Percentiles rank a stretch among this genome's conserved stretches.
phyloP scores from a whole-genome alignment of 2,797 vertebrate genomes.

The Anguilla megastoma region DNA sequence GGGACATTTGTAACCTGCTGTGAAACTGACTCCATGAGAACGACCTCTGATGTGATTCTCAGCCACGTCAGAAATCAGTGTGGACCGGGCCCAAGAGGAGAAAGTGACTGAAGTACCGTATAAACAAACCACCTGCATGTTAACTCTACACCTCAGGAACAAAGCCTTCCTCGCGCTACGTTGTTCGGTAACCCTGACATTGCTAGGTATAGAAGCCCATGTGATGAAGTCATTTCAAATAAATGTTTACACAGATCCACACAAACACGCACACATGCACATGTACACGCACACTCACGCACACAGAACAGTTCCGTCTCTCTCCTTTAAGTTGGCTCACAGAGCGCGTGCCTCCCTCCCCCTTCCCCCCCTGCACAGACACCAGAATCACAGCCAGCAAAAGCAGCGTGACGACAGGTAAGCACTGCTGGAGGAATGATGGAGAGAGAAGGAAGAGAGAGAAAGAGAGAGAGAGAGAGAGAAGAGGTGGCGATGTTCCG shows the following conservation, averaged over 20 bases:
- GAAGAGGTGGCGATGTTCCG: background rate
- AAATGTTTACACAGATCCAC: background rate
- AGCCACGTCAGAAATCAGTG: conserved; percentile 9
- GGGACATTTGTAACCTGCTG: conserved; percentile 28
- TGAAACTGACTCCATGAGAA: conserved; percentile 46
- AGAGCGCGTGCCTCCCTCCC: background rate
- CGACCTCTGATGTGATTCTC: conserved; percentile 54
- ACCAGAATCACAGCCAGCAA: background rate
- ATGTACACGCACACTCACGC: too few species aligned
- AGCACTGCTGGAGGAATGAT: background rate
- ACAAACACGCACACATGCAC: too few species aligned
- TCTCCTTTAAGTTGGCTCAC: background rate
- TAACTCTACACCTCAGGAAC: background rate
- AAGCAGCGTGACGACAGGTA: background rate
- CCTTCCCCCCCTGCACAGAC: background rate
- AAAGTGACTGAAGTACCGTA: background rate
- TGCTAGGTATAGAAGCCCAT: background rate
- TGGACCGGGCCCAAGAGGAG: background rate
- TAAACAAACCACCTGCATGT: background rate
- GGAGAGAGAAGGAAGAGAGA: background rate
- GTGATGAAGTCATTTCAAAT: background rate
- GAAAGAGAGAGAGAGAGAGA: background rate
- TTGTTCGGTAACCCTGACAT: background rate
- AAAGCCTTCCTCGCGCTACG: background rate
- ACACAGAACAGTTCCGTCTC: background rate